Percentiles rank a stretch among this genome's conserved stretches.
Conservation (phyloP, 2,797 vertebrate genomes). For the Acanthurus leucopareius region DNA sequence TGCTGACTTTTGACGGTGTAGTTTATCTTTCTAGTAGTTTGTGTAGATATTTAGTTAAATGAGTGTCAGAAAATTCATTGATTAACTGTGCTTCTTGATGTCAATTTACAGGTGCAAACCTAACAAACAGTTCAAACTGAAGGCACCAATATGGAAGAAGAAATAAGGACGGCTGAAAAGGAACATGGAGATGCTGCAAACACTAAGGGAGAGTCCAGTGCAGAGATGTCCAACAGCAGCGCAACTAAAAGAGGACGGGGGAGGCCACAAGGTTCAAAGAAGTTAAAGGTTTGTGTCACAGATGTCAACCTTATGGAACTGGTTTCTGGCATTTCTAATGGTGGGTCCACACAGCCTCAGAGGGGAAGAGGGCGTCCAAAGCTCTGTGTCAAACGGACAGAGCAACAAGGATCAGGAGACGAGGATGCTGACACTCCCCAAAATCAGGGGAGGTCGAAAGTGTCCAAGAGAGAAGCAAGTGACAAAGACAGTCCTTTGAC, state of each 20-base stretch:
- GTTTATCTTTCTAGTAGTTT: too few relatives aligned
- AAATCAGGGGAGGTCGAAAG: conserved; percentile 59
- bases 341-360: conserved; percentile 29
- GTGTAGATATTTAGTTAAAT: neutral
- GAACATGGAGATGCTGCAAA: conserved; percentile 51
- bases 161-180: conserved; percentile 26
- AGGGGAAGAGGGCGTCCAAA: conserved; percentile 65
- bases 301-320: conserved; percentile 51
- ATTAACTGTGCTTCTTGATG: neutral
- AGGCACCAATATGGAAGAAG: conserved; percentile 63
- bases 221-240: conserved; percentile 40
- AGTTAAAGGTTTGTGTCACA: conserved; percentile 63
- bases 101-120: conserved; percentile 45
- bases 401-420: conserved; percentile 10
- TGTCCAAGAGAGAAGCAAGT: conserved; percentile 28
- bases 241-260: conserved; percentile 64
- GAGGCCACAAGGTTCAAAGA: conserved; percentile 67
- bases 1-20: too few relatives aligned
- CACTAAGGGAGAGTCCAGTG: conserved; percentile 48
- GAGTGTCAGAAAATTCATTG: neutral
- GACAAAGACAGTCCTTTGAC: neutral
- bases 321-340: conserved; percentile 56
- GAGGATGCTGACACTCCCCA: conserved; percentile 22
- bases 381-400: conserved; percentile 26
- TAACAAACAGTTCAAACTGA: conserved; percentile 21